These are phyloP conservation scores for Halcyon malimbica DNA, from an alignment of 2,113 vertebrate species.

Conservation along the genomic window DNA sequence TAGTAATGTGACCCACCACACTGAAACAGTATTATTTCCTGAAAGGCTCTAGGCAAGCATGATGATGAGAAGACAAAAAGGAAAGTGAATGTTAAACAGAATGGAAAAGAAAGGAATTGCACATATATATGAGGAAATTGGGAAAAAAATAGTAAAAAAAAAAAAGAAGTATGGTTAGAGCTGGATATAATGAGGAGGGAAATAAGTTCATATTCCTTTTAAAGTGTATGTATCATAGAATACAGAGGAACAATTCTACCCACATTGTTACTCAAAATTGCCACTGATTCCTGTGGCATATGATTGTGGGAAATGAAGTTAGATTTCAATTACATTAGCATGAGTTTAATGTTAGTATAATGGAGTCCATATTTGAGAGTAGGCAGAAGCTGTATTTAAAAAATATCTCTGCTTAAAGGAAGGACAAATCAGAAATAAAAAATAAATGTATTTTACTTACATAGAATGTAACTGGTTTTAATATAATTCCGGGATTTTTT, in stretches of 20 bases:
- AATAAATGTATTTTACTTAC: neutral
- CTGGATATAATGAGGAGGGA: neutral
- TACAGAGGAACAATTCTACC: neutral
- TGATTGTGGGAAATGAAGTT: neutral
- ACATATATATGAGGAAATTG: neutral
- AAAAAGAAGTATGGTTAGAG: neutral
- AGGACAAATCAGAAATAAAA: neutral
- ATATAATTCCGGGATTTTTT: neutral
- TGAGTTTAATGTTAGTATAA: neutral
- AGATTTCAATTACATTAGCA: neutral
- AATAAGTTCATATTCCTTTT: neutral
- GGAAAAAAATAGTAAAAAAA: neutral
- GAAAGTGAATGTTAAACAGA: neutral
- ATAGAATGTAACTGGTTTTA: neutral
- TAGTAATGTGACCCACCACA: conserved; percentile 5
- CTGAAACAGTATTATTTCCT: conserved; percentile 32
- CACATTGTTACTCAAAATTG: neutral
- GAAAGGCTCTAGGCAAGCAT: conserved; percentile 11
- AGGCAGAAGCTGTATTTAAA: neutral
- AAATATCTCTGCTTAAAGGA: neutral
- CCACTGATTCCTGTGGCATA: neutral
- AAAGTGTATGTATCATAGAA: neutral
- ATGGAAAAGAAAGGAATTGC: neutral
- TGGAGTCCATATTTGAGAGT: neutral
- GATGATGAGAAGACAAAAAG: neutral